Evolutionary conservation across 2,797 vertebrate species (phyloP).

Genomic region (Betta splendens): DNA sequence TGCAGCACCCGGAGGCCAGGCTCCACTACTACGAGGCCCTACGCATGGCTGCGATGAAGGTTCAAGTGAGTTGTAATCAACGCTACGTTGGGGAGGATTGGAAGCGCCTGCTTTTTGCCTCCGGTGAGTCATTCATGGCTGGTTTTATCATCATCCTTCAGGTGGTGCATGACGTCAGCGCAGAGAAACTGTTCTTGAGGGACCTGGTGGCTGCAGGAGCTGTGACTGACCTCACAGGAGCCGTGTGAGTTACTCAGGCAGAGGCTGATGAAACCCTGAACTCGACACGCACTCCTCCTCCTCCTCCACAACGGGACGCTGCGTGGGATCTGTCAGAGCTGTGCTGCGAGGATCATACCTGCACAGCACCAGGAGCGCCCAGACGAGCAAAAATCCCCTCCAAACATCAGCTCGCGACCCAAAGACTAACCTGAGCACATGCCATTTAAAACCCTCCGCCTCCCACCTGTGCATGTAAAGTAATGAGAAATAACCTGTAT

Average conservation of each 20-base stretch:
- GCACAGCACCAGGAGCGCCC: too few species aligned
- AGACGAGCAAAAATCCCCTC: too few species aligned
- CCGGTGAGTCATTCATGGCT: neutral
- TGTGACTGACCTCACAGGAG: slow-evolving; percentile 82
- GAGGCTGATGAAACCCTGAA: slow-evolving; percentile 19
- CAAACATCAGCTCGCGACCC: too few species aligned
- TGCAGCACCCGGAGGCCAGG: slow-evolving; percentile 76
- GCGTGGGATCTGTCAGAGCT: neutral
- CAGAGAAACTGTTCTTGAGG: slow-evolving; percentile 81
- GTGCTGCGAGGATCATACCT: slow-evolving; percentile 9
- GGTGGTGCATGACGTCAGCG: slow-evolving; percentile 82
- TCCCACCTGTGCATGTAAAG: too few species aligned
- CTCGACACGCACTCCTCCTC: slow-evolving; percentile 26
- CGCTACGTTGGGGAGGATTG: neutral
- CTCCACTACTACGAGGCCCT: slow-evolving; percentile 84
- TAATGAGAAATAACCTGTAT: slow-evolving; percentile 34
- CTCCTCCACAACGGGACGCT: too few species aligned
- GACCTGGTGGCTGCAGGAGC: slow-evolving; percentile 77
- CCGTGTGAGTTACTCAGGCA: slow-evolving; percentile 57
- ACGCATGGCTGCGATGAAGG: slow-evolving; percentile 79
- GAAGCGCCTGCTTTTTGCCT: neutral
- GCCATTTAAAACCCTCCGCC: neutral
- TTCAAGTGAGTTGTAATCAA: slow-evolving; percentile 55
- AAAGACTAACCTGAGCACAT: neutral
- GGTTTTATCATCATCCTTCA: slow-evolving; percentile 43